These are phyloP conservation scores for Sigmodon hispidus DNA, from an alignment of 2,113 vertebrate genomes.

Conservation along the genomic window DNA sequence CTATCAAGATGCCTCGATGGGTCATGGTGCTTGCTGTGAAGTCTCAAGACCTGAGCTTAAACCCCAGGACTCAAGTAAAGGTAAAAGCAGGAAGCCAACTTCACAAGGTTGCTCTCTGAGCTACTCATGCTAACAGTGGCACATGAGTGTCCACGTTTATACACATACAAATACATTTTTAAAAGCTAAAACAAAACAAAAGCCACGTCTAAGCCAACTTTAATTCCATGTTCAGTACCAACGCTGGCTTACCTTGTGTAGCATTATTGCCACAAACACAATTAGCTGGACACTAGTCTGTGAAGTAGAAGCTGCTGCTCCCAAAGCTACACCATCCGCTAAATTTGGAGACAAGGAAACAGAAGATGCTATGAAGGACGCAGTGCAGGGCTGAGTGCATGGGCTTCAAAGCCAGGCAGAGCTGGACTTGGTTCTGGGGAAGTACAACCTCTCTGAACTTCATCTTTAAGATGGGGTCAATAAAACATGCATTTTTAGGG, in stretches of 20 bases:
- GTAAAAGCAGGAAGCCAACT: not conserved
- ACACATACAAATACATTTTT: not conserved
- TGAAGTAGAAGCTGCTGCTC: constrained; percentile 98
- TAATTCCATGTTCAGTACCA: not conserved
- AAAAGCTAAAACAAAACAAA: not conserved
- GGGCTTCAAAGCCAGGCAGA: not conserved
- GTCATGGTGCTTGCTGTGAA: not conserved
- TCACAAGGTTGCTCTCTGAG: not conserved
- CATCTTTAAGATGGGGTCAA: constrained; percentile 48
- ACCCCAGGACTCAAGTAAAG: not conserved
- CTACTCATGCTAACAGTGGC: not conserved
- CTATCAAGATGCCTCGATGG: not conserved
- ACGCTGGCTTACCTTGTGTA: constrained; percentile 95
- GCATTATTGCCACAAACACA: constrained; percentile 99
- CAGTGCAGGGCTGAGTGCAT: not conserved
- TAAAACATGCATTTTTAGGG: not conserved
- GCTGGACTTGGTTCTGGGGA: not conserved
- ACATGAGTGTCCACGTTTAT: not conserved
- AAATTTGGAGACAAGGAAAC: constrained; percentile 67
- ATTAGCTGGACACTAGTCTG: constrained; percentile 99
- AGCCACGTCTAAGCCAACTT: too few relatives aligned
- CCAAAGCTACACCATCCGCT: constrained; percentile 98
- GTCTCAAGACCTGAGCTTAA: not conserved
- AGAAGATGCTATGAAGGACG: constrained; percentile 31
- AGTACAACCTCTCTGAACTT: constrained; percentile 34